Conservation (phyloP, 2,888 invertebrate species). For the Nomada goodeniana region DNA sequence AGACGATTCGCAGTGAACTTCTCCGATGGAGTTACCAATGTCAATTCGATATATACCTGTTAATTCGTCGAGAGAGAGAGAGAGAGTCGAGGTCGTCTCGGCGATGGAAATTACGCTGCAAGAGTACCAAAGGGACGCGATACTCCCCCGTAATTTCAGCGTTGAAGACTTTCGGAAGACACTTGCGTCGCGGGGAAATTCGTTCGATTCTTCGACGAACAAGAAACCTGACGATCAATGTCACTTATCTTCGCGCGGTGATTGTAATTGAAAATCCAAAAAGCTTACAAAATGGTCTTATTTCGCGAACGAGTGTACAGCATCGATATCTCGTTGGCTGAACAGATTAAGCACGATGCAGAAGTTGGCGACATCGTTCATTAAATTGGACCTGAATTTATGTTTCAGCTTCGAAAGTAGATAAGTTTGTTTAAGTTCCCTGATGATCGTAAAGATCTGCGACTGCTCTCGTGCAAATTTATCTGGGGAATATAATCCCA, state of each 20-base stretch:
- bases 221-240: neutral
- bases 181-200: neutral
- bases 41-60: slow-evolving; percentile 56
- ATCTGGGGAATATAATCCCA: neutral
- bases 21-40: slow-evolving; percentile 48
- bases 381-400: neutral
- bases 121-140: slow-evolving; percentile 43
- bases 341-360: neutral
- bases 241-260: too few species aligned
- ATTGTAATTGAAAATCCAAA: too few species aligned
- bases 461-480: neutral
- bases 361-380: neutral
- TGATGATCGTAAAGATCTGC: neutral
- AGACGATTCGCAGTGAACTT: slow-evolving; percentile 62
- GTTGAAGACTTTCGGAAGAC: slow-evolving; percentile 5
- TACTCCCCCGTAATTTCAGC: slow-evolving; percentile 5
- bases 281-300: too few species aligned
- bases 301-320: neutral
- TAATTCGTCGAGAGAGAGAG: slow-evolving; percentile 49
- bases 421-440: neutral
- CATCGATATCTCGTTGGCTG: neutral
- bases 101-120: slow-evolving; percentile 56
- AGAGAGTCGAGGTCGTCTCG: slow-evolving; percentile 25
- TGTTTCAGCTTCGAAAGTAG: neutral
- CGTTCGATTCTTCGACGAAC: neutral